Evolutionary conservation across 2,113 vertebrate genomes (phyloP).

Genomic region (Fulica atra): DNA sequence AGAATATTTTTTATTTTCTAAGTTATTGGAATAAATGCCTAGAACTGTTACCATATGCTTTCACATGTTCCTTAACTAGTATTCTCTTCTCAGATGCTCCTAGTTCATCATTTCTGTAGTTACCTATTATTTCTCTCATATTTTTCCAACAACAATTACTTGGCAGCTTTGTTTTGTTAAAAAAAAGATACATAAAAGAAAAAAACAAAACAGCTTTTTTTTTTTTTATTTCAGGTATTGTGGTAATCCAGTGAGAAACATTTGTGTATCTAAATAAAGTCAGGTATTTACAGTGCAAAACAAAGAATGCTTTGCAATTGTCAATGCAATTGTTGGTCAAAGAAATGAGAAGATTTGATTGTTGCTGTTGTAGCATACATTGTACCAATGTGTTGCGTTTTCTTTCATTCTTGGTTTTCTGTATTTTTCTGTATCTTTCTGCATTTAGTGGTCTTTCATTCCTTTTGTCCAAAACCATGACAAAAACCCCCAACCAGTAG

Average conservation of each 20-base stretch:
- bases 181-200: background rate
- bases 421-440: background rate
- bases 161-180: slow-evolving; percentile 33
- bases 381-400: background rate
- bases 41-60: slow-evolving; percentile 3
- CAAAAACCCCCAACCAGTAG: background rate
- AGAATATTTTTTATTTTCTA: slow-evolving; percentile 20
- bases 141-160: background rate
- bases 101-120: background rate
- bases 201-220: background rate
- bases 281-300: background rate
- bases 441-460: background rate
- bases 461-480: background rate
- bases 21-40: slow-evolving; percentile 47
- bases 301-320: background rate
- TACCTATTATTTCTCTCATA: background rate
- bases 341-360: background rate
- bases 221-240: background rate
- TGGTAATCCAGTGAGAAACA: background rate
- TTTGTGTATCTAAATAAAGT: background rate
- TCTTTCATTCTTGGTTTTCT: background rate
- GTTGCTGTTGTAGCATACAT: background rate
- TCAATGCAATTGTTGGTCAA: background rate
- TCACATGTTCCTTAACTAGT: slow-evolving; percentile 27
- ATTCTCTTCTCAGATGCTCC: background rate